Conservation (phyloP, 2,797 vertebrate species). For the Anas georgica region DNA sequence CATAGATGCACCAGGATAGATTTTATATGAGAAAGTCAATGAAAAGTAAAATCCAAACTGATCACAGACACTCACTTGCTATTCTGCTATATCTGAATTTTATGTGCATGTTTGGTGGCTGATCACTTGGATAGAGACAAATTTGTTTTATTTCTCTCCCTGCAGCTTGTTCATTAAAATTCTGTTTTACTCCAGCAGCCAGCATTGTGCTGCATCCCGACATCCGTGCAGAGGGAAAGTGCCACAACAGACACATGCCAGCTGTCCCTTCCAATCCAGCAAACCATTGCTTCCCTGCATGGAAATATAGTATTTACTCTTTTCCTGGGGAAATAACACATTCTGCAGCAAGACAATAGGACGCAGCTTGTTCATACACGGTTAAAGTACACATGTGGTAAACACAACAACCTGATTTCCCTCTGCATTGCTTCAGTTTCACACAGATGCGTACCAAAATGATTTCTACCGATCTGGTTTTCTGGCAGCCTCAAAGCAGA, state of each 20-base stretch:
- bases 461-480: background rate
- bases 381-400: background rate
- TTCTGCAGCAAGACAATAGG: constrained; percentile 11
- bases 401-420: background rate
- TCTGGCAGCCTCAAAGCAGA: background rate
- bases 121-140: constrained; percentile 31
- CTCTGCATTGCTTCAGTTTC: background rate
- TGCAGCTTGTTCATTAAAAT: constrained; percentile 65
- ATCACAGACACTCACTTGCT: background rate
- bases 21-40: background rate
- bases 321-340: constrained; percentile 34
- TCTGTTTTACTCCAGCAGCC: constrained; percentile 44
- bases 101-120: constrained; percentile 21
- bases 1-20: background rate
- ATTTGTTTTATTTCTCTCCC: constrained; percentile 53
- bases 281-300: background rate
- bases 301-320: constrained; percentile 13
- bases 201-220: constrained; percentile 35
- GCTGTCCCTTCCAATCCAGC: constrained; percentile 38
- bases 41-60: constrained; percentile 3
- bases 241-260: constrained; percentile 45
- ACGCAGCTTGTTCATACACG: background rate
- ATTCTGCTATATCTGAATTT: constrained; percentile 38
- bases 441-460: background rate
- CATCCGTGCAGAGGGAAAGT: constrained; percentile 9